phyloP scores from a whole-genome alignment of 2,113 vertebrate genomes.

The Ailuropoda melanoleuca region DNA sequence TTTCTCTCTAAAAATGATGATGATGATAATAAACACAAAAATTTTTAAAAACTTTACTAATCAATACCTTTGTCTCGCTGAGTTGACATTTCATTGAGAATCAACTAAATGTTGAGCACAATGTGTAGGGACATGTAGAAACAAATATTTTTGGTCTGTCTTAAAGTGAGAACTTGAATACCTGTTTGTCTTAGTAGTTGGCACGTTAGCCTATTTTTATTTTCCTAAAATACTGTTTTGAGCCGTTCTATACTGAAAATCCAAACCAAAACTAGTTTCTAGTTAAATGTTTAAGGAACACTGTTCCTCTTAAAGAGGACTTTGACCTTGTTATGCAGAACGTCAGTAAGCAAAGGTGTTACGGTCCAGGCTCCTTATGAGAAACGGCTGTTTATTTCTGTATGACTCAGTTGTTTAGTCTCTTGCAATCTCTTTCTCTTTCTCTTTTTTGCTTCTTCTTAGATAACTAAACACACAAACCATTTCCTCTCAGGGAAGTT shows the following conservation, averaged over 20 bases:
- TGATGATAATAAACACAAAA: not conserved
- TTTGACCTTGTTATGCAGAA: not conserved
- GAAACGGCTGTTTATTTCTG: not conserved
- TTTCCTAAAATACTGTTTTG: not conserved
- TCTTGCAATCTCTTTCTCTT: not conserved
- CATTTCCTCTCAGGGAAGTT: not conserved
- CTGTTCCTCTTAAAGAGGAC: not conserved
- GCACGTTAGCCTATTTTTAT: not conserved
- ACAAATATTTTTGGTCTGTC: not conserved
- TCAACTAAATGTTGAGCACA: not conserved
- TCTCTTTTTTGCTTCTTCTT: not conserved
- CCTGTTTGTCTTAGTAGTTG: not conserved
- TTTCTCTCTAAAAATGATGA: not conserved
- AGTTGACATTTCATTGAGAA: not conserved
- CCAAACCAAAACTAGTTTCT: not conserved
- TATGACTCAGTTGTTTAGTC: conserved; percentile 9
- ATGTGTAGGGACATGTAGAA: not conserved
- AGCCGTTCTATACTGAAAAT: not conserved
- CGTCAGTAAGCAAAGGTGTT: not conserved
- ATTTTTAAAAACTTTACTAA: not conserved
- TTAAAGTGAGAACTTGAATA: not conserved
- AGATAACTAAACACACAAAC: conserved; percentile 12
- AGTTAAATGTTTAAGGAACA: not conserved
- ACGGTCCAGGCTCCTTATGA: not conserved
- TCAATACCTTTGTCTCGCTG: not conserved